Base-by-base conservation (phyloP, 2,888 invertebrate species). In the Aplocera efformata region DNA sequence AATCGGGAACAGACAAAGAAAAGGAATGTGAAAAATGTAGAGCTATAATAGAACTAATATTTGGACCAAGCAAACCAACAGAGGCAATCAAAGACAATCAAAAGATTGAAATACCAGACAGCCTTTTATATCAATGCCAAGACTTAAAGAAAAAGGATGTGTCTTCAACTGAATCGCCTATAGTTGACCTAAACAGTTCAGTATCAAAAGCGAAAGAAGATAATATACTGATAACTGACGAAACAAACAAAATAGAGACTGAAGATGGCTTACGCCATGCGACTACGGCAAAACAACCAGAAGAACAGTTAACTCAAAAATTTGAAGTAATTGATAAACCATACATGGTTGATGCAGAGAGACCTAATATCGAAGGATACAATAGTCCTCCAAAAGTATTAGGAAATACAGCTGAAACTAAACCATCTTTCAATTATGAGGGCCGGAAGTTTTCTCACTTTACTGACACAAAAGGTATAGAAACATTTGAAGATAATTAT, bases 261-360 rank as follows among this genome's bases (percentile, higher is more conserved):
- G 9, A 26, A 32, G 28, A 44, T 22, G 29, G 28, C 29, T 39
- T 34, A 22, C 10, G 60, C 11, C 34, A 59, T 28, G 51, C 67
- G 0, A 71, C 67, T 0, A 69, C 68, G 17, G 53, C 48, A 1
- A 67, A 62, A 45, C 48, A 63, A 32, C 45, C 59, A 5, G 66
- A 69, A 27, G 74, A 75, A 25, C 52, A 67, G 38, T 48, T 78
- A 7, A 40, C 42, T 9, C 78, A 81, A 41, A 79, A 72, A 50
- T 11, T 76, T 1, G 80, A 82, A 56, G 38, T 44, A 1, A 58
- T 78, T 7, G 57, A 73, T 0, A 79, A 82, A 50, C 57, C 60
- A 1, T 61, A 70, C 1, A 8, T 72, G 10, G 69, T 70, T 13
- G 75, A 72, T 57, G 61, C 68, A 10, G 55, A 60, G 1, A 56